Evolutionary conservation across 2,797 vertebrate species (phyloP).

Genomic region (Ctenopoma multispine): DNA sequence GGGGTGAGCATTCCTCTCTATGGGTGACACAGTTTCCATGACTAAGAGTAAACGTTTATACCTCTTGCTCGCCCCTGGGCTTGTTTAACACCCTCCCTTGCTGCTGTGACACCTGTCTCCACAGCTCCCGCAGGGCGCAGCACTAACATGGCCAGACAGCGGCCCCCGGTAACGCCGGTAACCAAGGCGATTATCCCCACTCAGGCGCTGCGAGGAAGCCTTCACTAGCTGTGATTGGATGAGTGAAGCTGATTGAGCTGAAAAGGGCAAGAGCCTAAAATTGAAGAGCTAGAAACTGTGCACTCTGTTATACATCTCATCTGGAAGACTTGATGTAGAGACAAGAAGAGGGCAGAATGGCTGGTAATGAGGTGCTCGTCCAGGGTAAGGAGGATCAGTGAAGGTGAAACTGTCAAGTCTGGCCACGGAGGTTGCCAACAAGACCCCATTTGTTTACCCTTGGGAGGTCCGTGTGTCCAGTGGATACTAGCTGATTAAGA

Average conservation of each 20-base stretch:
- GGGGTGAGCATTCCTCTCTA: conserved; percentile 73
- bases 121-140: conserved; percentile 58
- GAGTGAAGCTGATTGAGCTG: conserved; percentile 77
- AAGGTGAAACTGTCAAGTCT: conserved; percentile 61
- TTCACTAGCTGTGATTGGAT: conserved; percentile 70
- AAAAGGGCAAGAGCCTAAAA: conserved; percentile 78
- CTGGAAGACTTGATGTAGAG: conserved; percentile 59
- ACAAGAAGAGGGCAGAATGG: conserved; percentile 47
- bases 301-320: conserved; percentile 60
- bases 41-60: conserved; percentile 72
- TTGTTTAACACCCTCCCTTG: conserved; percentile 75
- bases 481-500: conserved; percentile 73
- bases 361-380: conserved; percentile 66
- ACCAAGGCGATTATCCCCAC: conserved; percentile 80
- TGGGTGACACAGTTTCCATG: conserved; percentile 76
- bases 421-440: conserved; percentile 51
- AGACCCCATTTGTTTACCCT: conserved; percentile 59
- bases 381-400: conserved; percentile 58
- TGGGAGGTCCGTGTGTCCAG: conserved; percentile 66
- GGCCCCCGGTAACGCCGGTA: conserved; percentile 67
- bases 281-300: conserved; percentile 70
- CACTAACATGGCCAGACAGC: conserved; percentile 70
- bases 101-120: conserved; percentile 76
- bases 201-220: conserved; percentile 57
- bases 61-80: conserved; percentile 58